phyloP scores from a whole-genome alignment of 53 echinoderm and acorn worm genomes.

The Astropecten irregularis region DNA sequence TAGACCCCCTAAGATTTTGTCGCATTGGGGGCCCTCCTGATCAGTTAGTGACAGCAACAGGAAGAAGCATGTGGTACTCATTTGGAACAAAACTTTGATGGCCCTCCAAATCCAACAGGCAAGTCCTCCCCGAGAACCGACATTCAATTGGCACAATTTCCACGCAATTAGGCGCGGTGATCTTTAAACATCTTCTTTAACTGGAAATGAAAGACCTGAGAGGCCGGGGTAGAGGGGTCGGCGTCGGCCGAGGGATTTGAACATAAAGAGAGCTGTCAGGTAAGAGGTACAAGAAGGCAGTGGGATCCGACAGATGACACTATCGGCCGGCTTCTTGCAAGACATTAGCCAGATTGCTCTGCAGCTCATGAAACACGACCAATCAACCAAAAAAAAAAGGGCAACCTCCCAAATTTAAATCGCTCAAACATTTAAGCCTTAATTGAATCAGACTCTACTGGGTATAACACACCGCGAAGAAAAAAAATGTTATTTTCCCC shows the following conservation, averaged over 20 bases:
- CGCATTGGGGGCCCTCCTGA: too few species aligned
- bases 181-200: background rate
- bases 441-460: conserved; percentile 7
- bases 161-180: background rate
- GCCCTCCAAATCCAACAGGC: too few species aligned
- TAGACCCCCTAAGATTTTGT: too few species aligned
- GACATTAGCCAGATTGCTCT: background rate
- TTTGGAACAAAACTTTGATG: background rate
- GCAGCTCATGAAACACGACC: background rate
- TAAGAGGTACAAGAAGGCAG: background rate
- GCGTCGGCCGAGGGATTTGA: background rate
- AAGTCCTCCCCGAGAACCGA: too few species aligned
- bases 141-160: conserved; percentile 4
- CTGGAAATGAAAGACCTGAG: background rate
- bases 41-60: background rate
- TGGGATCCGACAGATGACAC: background rate
- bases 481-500: background rate
- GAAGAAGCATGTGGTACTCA: background rate
- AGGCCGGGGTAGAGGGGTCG: too few species aligned
- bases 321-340: background rate
- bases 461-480: background rate
- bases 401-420: background rate
- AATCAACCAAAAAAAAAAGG: background rate
- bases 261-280: background rate
- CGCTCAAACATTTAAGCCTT: conserved; percentile 19